These are phyloP conservation scores for Petrocephalus zakoni DNA, from an alignment of 2,113 vertebrate genomes.

Conservation along the genomic window DNA sequence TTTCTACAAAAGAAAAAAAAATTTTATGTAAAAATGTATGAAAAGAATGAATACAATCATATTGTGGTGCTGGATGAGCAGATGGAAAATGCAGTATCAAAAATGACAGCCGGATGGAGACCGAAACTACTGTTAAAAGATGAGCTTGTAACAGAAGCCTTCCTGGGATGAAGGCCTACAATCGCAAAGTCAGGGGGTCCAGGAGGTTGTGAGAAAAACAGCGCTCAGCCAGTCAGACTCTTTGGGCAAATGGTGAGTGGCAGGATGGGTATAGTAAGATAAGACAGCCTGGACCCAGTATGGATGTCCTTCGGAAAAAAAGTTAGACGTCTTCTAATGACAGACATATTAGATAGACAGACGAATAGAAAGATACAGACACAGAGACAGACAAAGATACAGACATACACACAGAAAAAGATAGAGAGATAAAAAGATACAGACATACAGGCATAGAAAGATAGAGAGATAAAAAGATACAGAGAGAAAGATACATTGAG, in stretches of 20 bases:
- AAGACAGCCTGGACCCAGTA: neutral
- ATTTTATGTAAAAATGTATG: slow-evolving; percentile 51
- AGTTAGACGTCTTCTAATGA: neutral
- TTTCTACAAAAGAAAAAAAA: slow-evolving; percentile 99
- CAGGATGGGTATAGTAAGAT: neutral
- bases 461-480: neutral
- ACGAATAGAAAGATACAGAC: neutral
- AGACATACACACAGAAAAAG: no score
- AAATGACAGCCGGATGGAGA: neutral
- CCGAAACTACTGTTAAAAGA: neutral
- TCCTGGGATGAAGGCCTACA: neutral
- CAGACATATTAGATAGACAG: neutral
- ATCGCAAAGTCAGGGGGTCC: neutral
- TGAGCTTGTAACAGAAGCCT: neutral
- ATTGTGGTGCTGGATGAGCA: slow-evolving; percentile 39
- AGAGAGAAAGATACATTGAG: neutral
- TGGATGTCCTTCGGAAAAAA: neutral
- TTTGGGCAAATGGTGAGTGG: neutral
- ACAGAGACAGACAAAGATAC: no score
- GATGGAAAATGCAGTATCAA: slow-evolving; percentile 45
- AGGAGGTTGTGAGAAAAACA: neutral
- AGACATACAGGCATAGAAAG: neutral
- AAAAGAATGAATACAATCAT: slow-evolving; percentile 46
- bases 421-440: no score
- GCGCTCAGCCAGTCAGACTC: neutral